These are phyloP conservation scores for Pachymerium ferrugineum DNA, from an alignment of 2,888 invertebrate genomes.

Conservation along the genomic window DNA sequence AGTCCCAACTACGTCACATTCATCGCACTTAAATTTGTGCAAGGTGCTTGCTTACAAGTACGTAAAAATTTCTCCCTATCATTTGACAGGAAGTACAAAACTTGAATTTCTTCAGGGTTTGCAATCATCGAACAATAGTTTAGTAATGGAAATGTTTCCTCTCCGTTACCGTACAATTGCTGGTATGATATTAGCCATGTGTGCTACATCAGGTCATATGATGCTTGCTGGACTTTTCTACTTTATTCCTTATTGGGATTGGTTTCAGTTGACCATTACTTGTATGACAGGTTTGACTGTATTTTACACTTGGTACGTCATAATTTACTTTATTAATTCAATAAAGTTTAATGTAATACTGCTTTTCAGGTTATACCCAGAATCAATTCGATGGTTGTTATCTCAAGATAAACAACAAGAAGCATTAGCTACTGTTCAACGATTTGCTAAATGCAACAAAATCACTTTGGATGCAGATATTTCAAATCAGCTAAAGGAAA, in stretches of 20 bases:
- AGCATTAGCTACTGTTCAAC: slow-evolving; percentile 27
- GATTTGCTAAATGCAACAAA: slow-evolving; percentile 30
- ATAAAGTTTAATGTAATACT: not conserved
- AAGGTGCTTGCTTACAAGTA: slow-evolving; percentile 51
- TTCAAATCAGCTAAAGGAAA: not conserved
- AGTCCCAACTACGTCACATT: slow-evolving; percentile 37
- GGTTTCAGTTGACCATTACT: slow-evolving; percentile 52
- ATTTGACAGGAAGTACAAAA: not conserved
- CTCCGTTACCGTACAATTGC: slow-evolving; percentile 50
- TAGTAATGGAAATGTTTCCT: slow-evolving; percentile 53
- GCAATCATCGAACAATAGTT: slow-evolving; percentile 52
- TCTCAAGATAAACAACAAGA: slow-evolving; percentile 31
- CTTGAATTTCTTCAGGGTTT: slow-evolving; percentile 45
- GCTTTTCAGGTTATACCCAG: slow-evolving; percentile 33
- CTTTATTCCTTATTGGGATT: slow-evolving; percentile 52
- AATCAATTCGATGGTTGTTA: slow-evolving; percentile 36
- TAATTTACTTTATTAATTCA: not conserved
- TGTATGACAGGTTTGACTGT: slow-evolving; percentile 51
- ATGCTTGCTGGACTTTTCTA: slow-evolving; percentile 51
- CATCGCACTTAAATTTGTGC: slow-evolving; percentile 40
- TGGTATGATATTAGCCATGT: slow-evolving; percentile 51
- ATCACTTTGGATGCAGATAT: not conserved
- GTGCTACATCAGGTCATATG: slow-evolving; percentile 48
- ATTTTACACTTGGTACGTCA: slow-evolving; percentile 46
- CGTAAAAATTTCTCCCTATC: not conserved